Conservation (phyloP, 2,113 vertebrate species). For the Brachirus orientalis region DNA sequence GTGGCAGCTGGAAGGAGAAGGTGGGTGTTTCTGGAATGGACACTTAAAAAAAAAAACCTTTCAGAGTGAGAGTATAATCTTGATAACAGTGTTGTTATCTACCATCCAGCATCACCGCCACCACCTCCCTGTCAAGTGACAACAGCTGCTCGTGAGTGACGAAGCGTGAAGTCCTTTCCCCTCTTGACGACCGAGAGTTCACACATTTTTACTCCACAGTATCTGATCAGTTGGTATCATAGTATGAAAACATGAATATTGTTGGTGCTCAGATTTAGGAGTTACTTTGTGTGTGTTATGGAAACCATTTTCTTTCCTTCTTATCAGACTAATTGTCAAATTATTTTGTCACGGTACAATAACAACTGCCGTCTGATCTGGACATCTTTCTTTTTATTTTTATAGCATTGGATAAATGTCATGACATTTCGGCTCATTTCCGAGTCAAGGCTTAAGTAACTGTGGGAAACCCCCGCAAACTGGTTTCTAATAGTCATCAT, state of each 20-base stretch:
- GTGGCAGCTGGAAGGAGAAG: not conserved
- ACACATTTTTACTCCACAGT: not conserved
- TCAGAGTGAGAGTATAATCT: constrained; percentile 28
- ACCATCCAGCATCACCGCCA: not conserved
- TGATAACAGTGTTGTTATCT: constrained; percentile 43
- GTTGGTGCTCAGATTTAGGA: too few relatives aligned
- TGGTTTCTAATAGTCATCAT: too few relatives aligned
- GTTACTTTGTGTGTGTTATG: too few relatives aligned
- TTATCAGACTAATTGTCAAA: not conserved
- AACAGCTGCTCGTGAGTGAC: constrained; percentile 48
- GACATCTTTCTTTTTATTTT: not conserved
- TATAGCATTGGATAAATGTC: not conserved
- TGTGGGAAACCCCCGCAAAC: too few relatives aligned
- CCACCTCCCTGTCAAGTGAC: constrained; percentile 19
- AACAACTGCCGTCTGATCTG: not conserved
- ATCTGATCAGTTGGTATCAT: constrained; percentile 5
- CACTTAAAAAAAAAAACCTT: too few relatives aligned
- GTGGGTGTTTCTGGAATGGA: not conserved
- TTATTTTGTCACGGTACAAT: not conserved
- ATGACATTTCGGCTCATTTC: too few relatives aligned
- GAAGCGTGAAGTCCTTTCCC: constrained; percentile 20
- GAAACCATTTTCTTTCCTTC: too few relatives aligned
- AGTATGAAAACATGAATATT: not conserved
- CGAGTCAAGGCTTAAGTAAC: too few relatives aligned
- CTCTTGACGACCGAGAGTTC: not conserved